These are phyloP conservation scores for Eudyptes chrysolophus DNA, from an alignment of 2,113 vertebrate species.

Conservation along the genomic window DNA sequence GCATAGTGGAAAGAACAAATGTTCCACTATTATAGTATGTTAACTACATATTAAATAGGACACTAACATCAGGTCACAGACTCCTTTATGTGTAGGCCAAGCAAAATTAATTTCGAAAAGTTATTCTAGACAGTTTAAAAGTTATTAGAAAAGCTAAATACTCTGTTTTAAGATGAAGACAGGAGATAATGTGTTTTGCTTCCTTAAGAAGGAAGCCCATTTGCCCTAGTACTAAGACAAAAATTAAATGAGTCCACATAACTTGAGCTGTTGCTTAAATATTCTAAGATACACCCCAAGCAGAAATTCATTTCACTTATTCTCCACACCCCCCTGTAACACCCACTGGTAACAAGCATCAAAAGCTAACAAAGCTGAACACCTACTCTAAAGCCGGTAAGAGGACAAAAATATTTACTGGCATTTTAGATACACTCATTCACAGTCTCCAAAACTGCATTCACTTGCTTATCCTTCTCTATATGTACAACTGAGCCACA, in stretches of 20 bases:
- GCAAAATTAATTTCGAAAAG: conserved; percentile 15
- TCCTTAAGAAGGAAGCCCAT: neutral
- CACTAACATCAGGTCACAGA: neutral
- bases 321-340: neutral
- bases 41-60: conserved; percentile 22
- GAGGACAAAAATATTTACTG: neutral
- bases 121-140: neutral
- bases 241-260: neutral
- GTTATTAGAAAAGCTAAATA: neutral
- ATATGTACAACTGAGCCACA: neutral
- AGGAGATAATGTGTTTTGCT: neutral
- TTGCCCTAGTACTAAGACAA: neutral
- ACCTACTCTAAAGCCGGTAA: neutral
- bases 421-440: neutral
- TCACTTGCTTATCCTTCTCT: neutral
- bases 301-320: neutral
- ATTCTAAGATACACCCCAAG: neutral
- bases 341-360: neutral
- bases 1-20: neutral
- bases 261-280: neutral
- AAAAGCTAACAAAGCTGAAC: neutral
- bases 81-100: conserved; percentile 24
- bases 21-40: neutral
- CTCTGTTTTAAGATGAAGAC: neutral
- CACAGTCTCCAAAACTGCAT: neutral